These are phyloP conservation scores for Blastomussa wellsi DNA, from an alignment of 92 coral and sea anemone species.

Conservation along the genomic window DNA sequence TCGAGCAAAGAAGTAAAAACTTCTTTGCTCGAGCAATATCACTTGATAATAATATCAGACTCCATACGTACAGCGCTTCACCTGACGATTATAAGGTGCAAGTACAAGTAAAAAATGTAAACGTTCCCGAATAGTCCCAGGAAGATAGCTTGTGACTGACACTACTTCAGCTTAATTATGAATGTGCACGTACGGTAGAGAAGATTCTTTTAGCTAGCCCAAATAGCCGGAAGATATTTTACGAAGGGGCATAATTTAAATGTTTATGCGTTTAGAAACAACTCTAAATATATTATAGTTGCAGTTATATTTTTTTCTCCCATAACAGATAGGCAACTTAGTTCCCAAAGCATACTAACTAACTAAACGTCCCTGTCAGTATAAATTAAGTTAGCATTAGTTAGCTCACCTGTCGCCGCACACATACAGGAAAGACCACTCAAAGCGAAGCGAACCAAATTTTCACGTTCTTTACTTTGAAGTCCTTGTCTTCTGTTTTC, in stretches of 20 bases:
- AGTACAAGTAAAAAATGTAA: background rate
- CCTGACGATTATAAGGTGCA: background rate
- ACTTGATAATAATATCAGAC: too few species aligned
- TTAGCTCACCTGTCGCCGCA: conserved; percentile 68
- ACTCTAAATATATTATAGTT: too few species aligned
- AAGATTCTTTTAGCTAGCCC: too few species aligned
- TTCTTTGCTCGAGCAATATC: too few species aligned
- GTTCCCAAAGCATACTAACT: background rate
- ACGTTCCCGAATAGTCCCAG: too few species aligned
- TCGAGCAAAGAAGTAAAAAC: too few species aligned
- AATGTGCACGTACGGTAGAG: too few species aligned
- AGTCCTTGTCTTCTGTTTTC: conserved; percentile 14
- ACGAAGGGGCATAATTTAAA: background rate
- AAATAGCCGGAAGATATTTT: background rate
- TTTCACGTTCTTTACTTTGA: conserved; percentile 16
- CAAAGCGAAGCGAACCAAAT: conserved; percentile 65
- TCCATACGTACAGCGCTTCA: background rate
- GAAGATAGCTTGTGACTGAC: too few species aligned
- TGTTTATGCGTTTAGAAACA: background rate
- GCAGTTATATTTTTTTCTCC: background rate
- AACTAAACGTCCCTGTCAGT: too few species aligned
- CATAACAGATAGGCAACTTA: background rate
- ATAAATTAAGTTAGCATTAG: conserved; percentile 29
- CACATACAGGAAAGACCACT: conserved; percentile 84
- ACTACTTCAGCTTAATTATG: too few species aligned